Evolutionary conservation across 2,113 vertebrate species (phyloP).

Genomic region (Leiothrix lutea): DNA sequence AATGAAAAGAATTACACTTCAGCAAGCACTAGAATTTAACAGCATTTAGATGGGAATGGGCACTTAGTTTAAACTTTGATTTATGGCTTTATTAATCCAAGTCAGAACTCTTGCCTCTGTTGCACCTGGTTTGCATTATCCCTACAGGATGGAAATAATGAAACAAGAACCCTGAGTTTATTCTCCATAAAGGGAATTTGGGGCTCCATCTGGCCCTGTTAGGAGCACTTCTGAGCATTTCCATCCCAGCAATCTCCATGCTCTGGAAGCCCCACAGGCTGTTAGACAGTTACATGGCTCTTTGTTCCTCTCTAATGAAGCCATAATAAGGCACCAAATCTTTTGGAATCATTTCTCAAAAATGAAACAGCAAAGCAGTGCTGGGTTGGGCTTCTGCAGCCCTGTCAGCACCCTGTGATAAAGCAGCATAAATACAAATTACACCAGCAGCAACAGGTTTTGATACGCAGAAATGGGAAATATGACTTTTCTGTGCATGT

Average conservation of each 20-base stretch:
- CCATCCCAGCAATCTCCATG: neutral
- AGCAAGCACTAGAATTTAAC: neutral
- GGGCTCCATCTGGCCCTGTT: neutral
- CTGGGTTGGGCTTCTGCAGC: neutral
- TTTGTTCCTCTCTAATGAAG: slow-evolving; percentile 2
- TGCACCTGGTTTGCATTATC: neutral
- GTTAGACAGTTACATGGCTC: neutral
- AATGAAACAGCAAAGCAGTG: neutral
- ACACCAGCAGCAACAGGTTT: neutral
- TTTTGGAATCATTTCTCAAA: neutral
- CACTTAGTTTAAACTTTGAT: neutral
- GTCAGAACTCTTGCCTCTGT: neutral
- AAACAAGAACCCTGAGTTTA: neutral
- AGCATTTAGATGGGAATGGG: neutral
- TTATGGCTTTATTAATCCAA: neutral
- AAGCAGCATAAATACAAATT: slow-evolving; percentile 14
- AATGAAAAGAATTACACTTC: neutral
- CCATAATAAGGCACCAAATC: neutral
- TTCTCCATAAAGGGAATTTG: neutral
- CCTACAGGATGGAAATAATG: neutral
- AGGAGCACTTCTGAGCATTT: neutral
- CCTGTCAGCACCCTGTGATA: neutral
- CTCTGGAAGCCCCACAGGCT: neutral
- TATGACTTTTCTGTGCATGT: neutral
- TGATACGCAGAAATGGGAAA: neutral